phyloP scores from a whole-genome alignment of 2,888 invertebrate genomes.

The Latheticus oryzae region DNA sequence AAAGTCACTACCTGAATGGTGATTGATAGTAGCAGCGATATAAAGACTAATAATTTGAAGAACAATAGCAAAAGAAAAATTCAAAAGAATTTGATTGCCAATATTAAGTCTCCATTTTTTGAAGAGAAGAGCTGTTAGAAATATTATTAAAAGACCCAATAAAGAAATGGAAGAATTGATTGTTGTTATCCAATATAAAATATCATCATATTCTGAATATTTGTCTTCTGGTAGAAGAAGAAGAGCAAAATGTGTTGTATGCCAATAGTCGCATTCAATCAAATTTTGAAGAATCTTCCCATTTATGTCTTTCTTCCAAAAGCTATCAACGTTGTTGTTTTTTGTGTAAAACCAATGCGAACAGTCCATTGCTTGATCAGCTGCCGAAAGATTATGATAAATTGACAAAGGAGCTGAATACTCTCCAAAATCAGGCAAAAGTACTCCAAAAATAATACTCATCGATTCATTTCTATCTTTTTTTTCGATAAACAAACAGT shows the following conservation, averaged over 20 bases:
- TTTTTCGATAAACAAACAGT: constrained; percentile 17
- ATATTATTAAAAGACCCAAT: constrained; percentile 69
- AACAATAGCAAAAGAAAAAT: constrained; percentile 56
- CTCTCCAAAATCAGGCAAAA: background rate
- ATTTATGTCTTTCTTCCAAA: constrained; percentile 64
- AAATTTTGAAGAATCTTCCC: constrained; percentile 44
- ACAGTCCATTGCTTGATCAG: background rate
- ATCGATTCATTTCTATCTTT: background rate
- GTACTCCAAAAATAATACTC: constrained; percentile 12
- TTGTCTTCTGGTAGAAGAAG: constrained; percentile 7
- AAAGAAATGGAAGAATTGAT: constrained; percentile 69
- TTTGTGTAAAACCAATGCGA: constrained; percentile 67
- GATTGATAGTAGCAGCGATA: constrained; percentile 55
- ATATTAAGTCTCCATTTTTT: constrained; percentile 70
- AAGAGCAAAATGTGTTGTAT: constrained; percentile 70
- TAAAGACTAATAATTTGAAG: constrained; percentile 59
- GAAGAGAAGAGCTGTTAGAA: constrained; percentile 69
- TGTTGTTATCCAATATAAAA: constrained; percentile 67
- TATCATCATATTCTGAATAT: constrained; percentile 53
- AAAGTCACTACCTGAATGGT: constrained; percentile 61
- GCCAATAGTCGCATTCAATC: constrained; percentile 69
- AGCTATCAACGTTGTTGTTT: no score
- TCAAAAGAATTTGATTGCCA: constrained; percentile 59
- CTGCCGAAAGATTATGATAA: background rate
- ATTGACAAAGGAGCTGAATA: constrained; percentile 14